phyloP scores from a whole-genome alignment of 1,140 invertebrate species.

The Zaprionus nigranus region DNA sequence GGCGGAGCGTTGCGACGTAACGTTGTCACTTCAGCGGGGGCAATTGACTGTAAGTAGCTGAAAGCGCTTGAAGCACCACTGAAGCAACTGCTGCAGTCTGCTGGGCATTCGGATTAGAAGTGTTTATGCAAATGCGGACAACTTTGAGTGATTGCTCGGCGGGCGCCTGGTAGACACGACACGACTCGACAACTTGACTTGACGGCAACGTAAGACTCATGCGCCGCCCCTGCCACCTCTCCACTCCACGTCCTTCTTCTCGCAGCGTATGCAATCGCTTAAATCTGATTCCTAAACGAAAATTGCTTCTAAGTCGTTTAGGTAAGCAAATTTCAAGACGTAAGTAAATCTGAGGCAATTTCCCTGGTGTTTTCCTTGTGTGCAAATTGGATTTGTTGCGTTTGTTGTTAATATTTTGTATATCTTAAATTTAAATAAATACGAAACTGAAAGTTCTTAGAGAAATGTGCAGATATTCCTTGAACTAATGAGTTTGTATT shows the following conservation, averaged over 20 bases:
- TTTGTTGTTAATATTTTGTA: conserved; percentile 1
- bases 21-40: conserved; percentile 64
- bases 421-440: not conserved
- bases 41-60: conserved; percentile 77
- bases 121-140: conserved; percentile 80
- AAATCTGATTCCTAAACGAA: conserved; percentile 39
- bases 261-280: conserved; percentile 38
- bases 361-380: not conserved
- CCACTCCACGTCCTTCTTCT: not conserved
- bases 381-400: conserved; percentile 1
- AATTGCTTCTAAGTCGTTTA: conserved; percentile 62
- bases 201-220: not conserved
- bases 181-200: conserved; percentile 19
- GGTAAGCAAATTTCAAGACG: conserved; percentile 30
- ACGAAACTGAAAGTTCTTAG: not conserved
- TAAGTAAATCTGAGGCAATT: conserved; percentile 19
- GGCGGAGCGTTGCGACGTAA: conserved; percentile 28
- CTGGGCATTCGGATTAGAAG: conserved; percentile 77
- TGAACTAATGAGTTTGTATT: not conserved
- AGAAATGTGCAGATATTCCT: not conserved
- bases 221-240: not conserved
- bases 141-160: conserved; percentile 74
- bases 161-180: conserved; percentile 42
- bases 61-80: conserved; percentile 21
- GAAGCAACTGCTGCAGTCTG: conserved; percentile 57